Conservation (phyloP, 2,888 invertebrate species). For the Abscondita cerata region DNA sequence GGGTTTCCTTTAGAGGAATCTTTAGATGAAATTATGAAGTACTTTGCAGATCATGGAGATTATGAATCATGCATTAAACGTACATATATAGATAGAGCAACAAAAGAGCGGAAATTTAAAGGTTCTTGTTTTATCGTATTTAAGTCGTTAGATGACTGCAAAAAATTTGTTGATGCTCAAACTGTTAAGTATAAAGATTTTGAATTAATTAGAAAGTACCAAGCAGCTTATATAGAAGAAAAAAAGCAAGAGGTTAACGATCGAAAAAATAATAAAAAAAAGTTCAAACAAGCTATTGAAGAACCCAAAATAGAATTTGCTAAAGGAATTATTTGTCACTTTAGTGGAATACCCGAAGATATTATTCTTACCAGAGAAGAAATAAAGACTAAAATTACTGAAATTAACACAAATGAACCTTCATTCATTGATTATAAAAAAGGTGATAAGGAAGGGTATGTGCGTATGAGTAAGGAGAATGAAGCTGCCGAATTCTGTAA, state of each 20-base stretch:
- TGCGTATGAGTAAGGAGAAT: constrained; percentile 74
- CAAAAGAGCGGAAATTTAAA: constrained; percentile 76
- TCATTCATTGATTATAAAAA: constrained; percentile 79
- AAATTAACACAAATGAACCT: constrained; percentile 66
- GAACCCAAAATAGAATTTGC: constrained; percentile 65
- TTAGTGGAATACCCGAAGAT: constrained; percentile 68
- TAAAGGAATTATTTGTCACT: constrained; percentile 76
- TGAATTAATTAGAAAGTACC: constrained; percentile 73
- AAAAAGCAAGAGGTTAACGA: constrained; percentile 73
- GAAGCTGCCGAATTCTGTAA: constrained; percentile 69
- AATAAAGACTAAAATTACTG: constrained; percentile 73
- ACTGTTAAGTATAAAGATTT: constrained; percentile 69
- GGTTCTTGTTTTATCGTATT: constrained; percentile 94
- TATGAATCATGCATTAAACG: constrained; percentile 71
- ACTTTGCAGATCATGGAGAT: constrained; percentile 74
- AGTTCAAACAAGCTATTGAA: constrained; percentile 60
- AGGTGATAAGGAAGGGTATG: constrained; percentile 76
- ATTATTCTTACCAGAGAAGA: constrained; percentile 69
- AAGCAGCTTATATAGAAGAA: constrained; percentile 70
- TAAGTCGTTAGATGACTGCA: constrained; percentile 78
- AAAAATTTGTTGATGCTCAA: constrained; percentile 76
- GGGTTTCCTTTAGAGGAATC: constrained; percentile 76
- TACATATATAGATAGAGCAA: constrained; percentile 66
- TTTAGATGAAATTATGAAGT: constrained; percentile 71
- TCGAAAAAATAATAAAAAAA: constrained; percentile 61